A percentile compares a stretch with the other conserved stretches of the same genome.
Conservation (phyloP, 1,140 invertebrate genomes). For the Caenorhabditis briggsae region DNA sequence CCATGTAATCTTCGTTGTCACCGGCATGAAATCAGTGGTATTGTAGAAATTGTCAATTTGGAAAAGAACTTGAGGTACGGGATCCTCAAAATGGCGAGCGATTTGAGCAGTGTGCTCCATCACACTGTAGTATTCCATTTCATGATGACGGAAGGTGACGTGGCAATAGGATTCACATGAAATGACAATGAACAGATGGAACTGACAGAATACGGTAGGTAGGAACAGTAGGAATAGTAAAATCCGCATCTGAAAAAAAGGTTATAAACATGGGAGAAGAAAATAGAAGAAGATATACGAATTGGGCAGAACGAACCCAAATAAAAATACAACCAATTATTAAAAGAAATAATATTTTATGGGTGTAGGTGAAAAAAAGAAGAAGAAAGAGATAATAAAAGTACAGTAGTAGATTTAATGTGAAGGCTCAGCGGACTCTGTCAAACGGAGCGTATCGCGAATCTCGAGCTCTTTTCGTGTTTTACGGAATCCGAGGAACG, state of each 20-base stretch:
- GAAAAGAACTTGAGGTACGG: not conserved
- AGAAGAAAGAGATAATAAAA: not conserved
- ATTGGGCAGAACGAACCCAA: not conserved
- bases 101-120: conserved; percentile 13
- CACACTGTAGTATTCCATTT: conserved; percentile 28
- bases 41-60: conserved; percentile 40
- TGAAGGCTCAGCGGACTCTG: not conserved
- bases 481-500: conserved; percentile 29
- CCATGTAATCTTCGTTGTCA: not conserved
- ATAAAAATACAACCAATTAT: not conserved
- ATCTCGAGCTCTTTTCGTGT: not conserved
- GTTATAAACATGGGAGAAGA: not conserved
- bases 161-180: conserved; percentile 9
- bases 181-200: conserved; percentile 3
- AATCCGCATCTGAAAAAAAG: not conserved
- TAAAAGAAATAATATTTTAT: conserved; percentile 12
- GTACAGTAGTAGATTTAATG: not conserved
- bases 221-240: not conserved
- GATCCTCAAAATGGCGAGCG: not conserved
- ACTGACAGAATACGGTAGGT: not conserved
- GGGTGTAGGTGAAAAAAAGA: not conserved
- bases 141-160: conserved; percentile 21
- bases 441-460: not conserved
- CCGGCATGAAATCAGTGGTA: conserved; percentile 26
- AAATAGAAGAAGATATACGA: not conserved